Conservation (phyloP, 2,888 invertebrate species). For the Barypeithes pellucidus region DNA sequence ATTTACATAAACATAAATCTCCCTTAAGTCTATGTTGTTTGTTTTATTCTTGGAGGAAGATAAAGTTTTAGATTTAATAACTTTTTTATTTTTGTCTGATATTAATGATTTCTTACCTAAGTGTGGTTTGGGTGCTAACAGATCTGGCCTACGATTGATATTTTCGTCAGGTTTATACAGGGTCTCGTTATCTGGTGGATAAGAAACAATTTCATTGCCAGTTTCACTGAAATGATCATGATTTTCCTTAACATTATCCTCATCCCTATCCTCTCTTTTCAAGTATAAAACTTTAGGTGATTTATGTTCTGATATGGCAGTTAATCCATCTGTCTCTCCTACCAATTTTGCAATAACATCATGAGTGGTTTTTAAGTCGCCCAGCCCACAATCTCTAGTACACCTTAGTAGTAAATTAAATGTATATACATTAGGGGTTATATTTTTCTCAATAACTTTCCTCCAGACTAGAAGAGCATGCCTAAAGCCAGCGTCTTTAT, state of each 20-base stretch:
- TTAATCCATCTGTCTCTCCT: not conserved
- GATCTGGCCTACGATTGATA: slow-evolving; percentile 74
- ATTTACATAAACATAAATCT: no score
- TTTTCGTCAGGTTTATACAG: not conserved
- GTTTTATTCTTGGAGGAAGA: no score
- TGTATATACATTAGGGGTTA: slow-evolving; percentile 81
- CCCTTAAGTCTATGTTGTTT: no score
- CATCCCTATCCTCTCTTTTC: no score
- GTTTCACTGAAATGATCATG: not conserved
- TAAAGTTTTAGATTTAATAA: no score
- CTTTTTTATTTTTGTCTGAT: no score
- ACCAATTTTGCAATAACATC: slow-evolving; percentile 66
- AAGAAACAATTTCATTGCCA: no score
- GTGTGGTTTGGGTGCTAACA: slow-evolving; percentile 76
- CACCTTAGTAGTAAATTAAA: slow-evolving; percentile 88
- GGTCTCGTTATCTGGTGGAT: no score
- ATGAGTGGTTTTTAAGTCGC: slow-evolving; percentile 76
- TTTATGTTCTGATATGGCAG: not conserved
- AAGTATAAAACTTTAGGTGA: not conserved
- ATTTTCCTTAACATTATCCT: not conserved
- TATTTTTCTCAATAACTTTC: slow-evolving; percentile 79
- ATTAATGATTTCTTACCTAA: slow-evolving; percentile 71
- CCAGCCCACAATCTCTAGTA: slow-evolving; percentile 87
- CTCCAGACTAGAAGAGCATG: slow-evolving; percentile 91
- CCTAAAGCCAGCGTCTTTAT: slow-evolving; percentile 85